Conservation (phyloP, 2,888 invertebrate genomes). For the Nowickia ferox region DNA sequence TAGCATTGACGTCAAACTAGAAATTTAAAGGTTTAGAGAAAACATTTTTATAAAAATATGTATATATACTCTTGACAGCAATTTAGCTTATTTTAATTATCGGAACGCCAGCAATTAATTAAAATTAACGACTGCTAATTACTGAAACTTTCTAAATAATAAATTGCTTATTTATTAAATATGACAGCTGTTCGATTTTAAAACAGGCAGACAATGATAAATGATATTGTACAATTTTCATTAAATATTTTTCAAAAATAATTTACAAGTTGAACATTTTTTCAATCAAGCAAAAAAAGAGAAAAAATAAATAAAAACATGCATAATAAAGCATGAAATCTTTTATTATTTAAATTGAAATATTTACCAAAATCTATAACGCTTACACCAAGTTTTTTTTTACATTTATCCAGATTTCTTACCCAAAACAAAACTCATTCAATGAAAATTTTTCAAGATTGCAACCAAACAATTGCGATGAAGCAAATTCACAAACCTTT, state of each 20-base stretch:
- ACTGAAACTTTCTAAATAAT: constrained; percentile 34
- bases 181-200: constrained; percentile 17
- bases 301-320: neutral
- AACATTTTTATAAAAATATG: neutral
- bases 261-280: neutral
- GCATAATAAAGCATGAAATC: neutral
- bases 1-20: constrained; percentile 40
- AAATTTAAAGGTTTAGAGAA: neutral
- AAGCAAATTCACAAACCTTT: too few species aligned
- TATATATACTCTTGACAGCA: constrained; percentile 6
- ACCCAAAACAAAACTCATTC: too few species aligned
- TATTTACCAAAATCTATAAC: too few species aligned
- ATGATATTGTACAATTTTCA: constrained; percentile 4
- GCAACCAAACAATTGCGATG: too few species aligned
- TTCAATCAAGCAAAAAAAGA: neutral
- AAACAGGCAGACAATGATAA: neutral
- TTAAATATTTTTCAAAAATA: constrained; percentile 32
- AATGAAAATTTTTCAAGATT: too few species aligned
- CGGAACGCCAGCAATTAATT: constrained; percentile 49
- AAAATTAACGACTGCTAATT: constrained; percentile 27
- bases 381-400: too few species aligned
- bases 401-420: too few species aligned
- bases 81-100: constrained; percentile 17
- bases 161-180: constrained; percentile 46
- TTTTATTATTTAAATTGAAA: too few species aligned